Evolutionary conservation across 2,797 vertebrate genomes (phyloP).

Genomic region (Thalassophryne amazonica): DNA sequence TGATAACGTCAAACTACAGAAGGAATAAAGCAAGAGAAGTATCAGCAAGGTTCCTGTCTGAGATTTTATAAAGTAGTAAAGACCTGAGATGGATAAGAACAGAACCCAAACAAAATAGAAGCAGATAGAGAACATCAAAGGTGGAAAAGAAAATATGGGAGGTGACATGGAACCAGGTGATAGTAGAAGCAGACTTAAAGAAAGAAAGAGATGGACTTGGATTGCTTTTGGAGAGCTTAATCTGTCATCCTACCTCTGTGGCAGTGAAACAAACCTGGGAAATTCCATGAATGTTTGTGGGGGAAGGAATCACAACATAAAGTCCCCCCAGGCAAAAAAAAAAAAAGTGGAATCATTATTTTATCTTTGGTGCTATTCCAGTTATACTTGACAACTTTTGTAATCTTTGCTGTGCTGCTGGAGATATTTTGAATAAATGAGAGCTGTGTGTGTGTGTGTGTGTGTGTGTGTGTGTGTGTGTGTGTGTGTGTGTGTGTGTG

Average conservation of each 20-base stretch:
- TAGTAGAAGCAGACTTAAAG: constrained; percentile 1
- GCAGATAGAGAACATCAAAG: constrained; percentile 15
- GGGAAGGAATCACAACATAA: background rate
- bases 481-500: no score
- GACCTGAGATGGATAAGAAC: background rate
- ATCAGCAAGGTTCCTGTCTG: background rate
- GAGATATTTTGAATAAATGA: no score
- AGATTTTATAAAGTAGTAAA: constrained; percentile 1
- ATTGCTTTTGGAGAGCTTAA: constrained; percentile 26
- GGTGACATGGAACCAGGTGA: constrained; percentile 4
- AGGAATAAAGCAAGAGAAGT: background rate
- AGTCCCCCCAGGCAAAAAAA: background rate
- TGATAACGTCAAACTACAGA: background rate
- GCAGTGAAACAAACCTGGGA: background rate
- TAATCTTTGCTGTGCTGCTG: constrained; percentile 5
- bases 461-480: no score
- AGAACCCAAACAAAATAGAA: constrained; percentile 12
- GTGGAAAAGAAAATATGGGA: background rate
- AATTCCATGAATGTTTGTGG: constrained; percentile 24
- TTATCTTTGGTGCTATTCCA: constrained; percentile 3
- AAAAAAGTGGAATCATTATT: constrained; percentile 21
- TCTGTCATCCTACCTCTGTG: constrained; percentile 13
- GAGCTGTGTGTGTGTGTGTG: no score
- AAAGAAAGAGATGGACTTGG: background rate
- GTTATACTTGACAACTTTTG: background rate